Evolutionary conservation across 1,140 invertebrate genomes (phyloP), one percentile per base, ranked within the genome.

Genomic region (Neomicropteryx cornuta): DNA sequence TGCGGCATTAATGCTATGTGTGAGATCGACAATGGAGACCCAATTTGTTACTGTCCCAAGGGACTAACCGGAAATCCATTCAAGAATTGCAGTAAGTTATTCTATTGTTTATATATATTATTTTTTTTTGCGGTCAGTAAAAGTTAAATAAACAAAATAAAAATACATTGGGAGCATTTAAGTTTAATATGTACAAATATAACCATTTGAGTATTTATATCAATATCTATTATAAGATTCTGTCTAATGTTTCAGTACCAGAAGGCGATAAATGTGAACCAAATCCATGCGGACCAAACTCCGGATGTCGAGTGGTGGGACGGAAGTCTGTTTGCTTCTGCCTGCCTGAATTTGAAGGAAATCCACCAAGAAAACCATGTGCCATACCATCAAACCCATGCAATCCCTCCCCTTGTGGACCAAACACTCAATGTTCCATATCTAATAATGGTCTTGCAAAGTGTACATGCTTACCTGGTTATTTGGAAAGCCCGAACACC

Each of bases 11-110:
- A 84, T 50, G 87, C 89, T 6, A 58, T 84, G 30, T 92, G 89
- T 56, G 86, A 92, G 67, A 71, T 80, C 27, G 83, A 89, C 49
- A 79, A 86, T 50, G 87, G 85, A 41, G 84, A 80, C 62, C 85
- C 86, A 1, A 85, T 92, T 45, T 91, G 89, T 51, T 88, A 77
- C 60, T 94, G 89, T 58, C 87, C 87, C 0, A 86, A 87, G 56
- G 86, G 87, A 46, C 68, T 85, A 36, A 92, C 87, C 8, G 88
- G 89, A 61, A 90, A 91, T 74, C 89, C 89, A 10, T 92, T 91
- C 52, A 77, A 83, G 43, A 85, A 82, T 64, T 92, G 87, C 71
- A 87, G 87, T 91, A 77, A 74, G 83, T 87, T 48, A 39, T n/a
- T n/a, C n/a, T n/a, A n/a, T n/a, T n/a, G n/a, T 30, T 18, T 19